Evolutionary conservation across 2,888 invertebrate genomes (phyloP), one percentile per base, ranked within the genome.

Genomic region (Malacosoma neustria): DNA sequence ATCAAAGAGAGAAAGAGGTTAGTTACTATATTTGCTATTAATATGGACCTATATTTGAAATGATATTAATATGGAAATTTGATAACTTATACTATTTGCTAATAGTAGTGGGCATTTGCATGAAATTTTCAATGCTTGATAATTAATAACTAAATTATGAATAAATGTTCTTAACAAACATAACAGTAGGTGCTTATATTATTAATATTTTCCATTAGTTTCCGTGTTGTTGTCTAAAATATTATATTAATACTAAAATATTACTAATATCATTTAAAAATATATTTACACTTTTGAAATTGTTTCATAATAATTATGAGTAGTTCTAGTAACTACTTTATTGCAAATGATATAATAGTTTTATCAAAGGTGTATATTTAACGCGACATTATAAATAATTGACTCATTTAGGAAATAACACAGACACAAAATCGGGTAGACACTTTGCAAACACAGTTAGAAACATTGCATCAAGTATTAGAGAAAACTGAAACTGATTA

Each of bases 1-100:
- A 73, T 52, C 61, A 62, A 48, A 71, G 71, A 41, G 84, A 85
- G 35, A 84, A 80, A 54, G 71, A 84, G 84, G 85, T 85, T 46
- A 68, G 81, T 70, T 41, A 12, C n/a, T 32, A 35, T n/a, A n/a
- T 35, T 29, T 11, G 7, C n/a, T n/a, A n/a, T n/a, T n/a, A n/a
- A n/a, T n/a, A n/a, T n/a, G n/a, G n/a, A n/a, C n/a, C n/a, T n/a
- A n/a, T n/a, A n/a, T n/a, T n/a, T n/a, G n/a, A n/a, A n/a, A n/a
- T n/a, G n/a, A n/a, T n/a, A n/a, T n/a, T n/a, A n/a, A n/a, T n/a
- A n/a, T n/a, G n/a, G n/a, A n/a, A n/a, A n/a, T n/a, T n/a, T n/a
- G n/a, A n/a, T n/a, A n/a, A n/a, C n/a, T n/a, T n/a, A n/a, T n/a
- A n/a, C n/a, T n/a, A n/a, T n/a, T n/a, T n/a, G n/a, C n/a, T n/a